A percentile compares a stretch with the other conserved stretches of the same genome.
phyloP scores from a whole-genome alignment of 2,113 vertebrate genomes.

The Columbina picui region DNA sequence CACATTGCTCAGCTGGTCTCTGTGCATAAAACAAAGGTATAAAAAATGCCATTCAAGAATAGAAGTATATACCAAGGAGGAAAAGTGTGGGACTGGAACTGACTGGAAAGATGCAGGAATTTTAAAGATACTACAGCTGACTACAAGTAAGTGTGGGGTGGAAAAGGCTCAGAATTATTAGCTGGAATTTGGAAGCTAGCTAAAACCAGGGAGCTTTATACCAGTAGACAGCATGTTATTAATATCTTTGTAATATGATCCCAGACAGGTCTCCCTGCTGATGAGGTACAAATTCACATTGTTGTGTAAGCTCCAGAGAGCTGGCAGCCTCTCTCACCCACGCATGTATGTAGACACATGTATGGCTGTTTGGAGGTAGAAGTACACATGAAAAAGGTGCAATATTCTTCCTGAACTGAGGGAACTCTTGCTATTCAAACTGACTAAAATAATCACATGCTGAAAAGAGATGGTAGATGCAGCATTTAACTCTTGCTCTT shows the following conservation, averaged over 20 bases:
- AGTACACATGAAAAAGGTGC: neutral
- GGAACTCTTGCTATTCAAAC: neutral
- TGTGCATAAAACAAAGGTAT: neutral
- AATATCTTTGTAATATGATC: neutral
- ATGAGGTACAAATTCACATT: neutral
- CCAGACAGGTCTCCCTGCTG: neutral
- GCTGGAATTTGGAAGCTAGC: neutral
- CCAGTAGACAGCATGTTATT: neutral
- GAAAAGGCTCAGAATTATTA: neutral
- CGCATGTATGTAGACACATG: fast-evolving
- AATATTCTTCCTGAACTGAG: neutral
- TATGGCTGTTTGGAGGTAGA: neutral
- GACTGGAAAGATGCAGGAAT: neutral
- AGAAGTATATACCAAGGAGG: neutral
- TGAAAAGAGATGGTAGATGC: neutral
- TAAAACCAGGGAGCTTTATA: neutral
- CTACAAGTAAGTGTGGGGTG: neutral
- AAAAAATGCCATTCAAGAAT: neutral
- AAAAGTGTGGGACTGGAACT: neutral
- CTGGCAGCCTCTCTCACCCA: neutral
- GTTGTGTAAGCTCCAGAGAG: neutral
- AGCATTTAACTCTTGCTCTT: neutral
- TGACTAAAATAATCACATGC: neutral
- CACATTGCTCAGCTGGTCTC: neutral
- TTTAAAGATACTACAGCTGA: neutral